phyloP scores from a whole-genome alignment of 2,888 invertebrate genomes.

The Drosophila kanekoi region DNA sequence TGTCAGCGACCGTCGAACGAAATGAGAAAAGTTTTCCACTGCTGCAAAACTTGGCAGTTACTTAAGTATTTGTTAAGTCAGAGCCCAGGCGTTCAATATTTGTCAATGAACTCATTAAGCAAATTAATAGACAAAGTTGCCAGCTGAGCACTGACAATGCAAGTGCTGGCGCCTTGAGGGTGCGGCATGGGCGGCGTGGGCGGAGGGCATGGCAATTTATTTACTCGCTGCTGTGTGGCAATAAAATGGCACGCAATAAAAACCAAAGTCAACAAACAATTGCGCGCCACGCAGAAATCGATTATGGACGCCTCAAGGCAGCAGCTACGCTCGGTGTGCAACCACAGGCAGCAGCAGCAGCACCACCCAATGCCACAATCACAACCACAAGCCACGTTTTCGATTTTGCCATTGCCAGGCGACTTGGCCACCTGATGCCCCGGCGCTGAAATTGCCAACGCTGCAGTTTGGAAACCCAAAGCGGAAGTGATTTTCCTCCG shows the following conservation, averaged over 20 bases:
- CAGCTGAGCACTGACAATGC: conserved; percentile 61
- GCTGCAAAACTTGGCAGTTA: conserved; percentile 52
- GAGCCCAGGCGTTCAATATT: conserved; percentile 64
- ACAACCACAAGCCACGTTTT: conserved; percentile 59
- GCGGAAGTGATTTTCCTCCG: conserved; percentile 75
- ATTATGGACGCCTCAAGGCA: conserved; percentile 69
- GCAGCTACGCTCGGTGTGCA: conserved; percentile 16
- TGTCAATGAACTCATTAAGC: conserved; percentile 79
- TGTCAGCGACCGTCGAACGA: conserved; percentile 66
- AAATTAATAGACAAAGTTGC: conserved; percentile 78
- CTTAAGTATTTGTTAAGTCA: conserved; percentile 55
- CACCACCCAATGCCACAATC: conserved; percentile 1
- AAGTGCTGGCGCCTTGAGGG: not conserved
- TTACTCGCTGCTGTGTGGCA: conserved; percentile 42
- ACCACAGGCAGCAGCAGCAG: not conserved
- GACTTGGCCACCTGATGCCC: conserved; percentile 73
- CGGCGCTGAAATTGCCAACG: conserved; percentile 65
- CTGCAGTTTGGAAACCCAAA: conserved; percentile 62
- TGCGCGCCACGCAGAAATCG: conserved; percentile 64
- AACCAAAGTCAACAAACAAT: conserved; percentile 81
- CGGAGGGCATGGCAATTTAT: conserved; percentile 28
- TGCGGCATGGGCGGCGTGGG: not conserved
- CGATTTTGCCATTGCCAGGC: conserved; percentile 60
- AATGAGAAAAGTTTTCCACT: conserved; percentile 73
- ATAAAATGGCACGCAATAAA: conserved; percentile 81